Evolutionary conservation across 2,797 vertebrate species (phyloP).

Genomic region (Hafferia zeledoni): DNA sequence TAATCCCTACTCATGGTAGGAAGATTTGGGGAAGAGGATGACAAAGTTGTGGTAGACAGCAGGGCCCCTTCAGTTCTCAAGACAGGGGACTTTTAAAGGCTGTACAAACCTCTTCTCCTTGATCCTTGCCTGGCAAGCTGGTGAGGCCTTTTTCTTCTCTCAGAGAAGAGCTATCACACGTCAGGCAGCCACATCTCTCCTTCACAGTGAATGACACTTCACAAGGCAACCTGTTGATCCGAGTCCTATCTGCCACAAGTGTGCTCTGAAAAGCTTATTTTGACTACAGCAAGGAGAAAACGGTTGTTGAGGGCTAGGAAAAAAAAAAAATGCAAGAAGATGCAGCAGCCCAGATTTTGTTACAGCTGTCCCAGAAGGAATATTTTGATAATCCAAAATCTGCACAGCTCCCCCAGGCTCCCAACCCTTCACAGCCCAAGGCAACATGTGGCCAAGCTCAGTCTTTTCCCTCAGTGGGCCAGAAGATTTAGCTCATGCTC

Average conservation of each 20-base stretch:
- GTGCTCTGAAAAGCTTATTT: conserved; percentile 7
- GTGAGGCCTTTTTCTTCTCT: neutral
- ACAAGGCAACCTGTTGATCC: conserved; percentile 23
- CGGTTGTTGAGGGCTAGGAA: neutral
- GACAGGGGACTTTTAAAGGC: neutral
- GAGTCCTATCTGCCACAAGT: neutral
- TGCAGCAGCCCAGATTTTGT: neutral
- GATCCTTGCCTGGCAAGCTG: neutral
- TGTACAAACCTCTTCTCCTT: neutral
- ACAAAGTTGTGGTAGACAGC: neutral
- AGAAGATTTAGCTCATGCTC: neutral
- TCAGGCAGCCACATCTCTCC: neutral
- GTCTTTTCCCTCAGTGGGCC: neutral
- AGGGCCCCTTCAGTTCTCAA: neutral
- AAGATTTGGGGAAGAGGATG: neutral
- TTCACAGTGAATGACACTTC: conserved; percentile 22
- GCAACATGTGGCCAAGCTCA: neutral
- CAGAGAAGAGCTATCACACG: neutral
- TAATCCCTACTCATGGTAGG: neutral
- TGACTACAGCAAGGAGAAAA: neutral
- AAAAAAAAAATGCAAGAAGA: neutral
- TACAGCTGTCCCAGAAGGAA: neutral
- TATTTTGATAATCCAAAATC: neutral
- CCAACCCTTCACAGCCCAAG: neutral
- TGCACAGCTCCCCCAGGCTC: neutral